These are phyloP conservation scores for Drosophila sordidula DNA, from an alignment of 2,888 invertebrate species.

Conservation along the genomic window DNA sequence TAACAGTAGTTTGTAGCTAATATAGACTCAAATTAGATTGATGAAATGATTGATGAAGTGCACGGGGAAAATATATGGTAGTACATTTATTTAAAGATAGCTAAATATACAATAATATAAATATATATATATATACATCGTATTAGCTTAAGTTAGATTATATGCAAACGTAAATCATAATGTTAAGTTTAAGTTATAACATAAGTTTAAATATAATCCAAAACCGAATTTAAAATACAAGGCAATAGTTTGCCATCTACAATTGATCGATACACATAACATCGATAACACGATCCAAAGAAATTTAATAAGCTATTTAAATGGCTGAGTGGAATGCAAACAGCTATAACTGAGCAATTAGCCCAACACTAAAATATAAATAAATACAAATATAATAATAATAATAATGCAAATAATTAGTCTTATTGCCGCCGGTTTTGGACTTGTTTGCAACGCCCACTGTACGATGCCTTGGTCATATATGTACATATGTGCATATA, in stretches of 20 bases:
- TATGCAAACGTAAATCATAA: not conserved
- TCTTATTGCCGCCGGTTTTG: slow-evolving; percentile 2
- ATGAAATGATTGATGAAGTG: not conserved
- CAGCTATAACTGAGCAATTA: not conserved
- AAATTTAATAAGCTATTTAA: not conserved
- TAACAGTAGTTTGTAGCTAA: not conserved
- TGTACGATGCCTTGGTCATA: not conserved
- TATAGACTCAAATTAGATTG: not conserved
- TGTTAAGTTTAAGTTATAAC: too few species aligned
- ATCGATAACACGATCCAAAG: slow-evolving; percentile 8
- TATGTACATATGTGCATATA: not conserved
- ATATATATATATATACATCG: not conserved
- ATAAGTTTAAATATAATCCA: too few species aligned
- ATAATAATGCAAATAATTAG: slow-evolving; percentile 11
- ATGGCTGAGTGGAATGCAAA: slow-evolving; percentile 7
- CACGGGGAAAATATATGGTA: too few species aligned
- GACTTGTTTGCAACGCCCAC: slow-evolving; percentile 12
- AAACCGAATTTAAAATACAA: too few species aligned
- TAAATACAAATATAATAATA: slow-evolving; percentile 1
- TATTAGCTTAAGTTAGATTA: too few species aligned
- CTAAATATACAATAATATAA: too few species aligned
- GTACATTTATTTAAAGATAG: not conserved
- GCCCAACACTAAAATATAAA: not conserved
- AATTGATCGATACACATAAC: not conserved
- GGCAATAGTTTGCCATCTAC: not conserved